Evolutionary conservation across 2,888 invertebrate species (phyloP).

Genomic region (Lasioglossum marginatum): DNA sequence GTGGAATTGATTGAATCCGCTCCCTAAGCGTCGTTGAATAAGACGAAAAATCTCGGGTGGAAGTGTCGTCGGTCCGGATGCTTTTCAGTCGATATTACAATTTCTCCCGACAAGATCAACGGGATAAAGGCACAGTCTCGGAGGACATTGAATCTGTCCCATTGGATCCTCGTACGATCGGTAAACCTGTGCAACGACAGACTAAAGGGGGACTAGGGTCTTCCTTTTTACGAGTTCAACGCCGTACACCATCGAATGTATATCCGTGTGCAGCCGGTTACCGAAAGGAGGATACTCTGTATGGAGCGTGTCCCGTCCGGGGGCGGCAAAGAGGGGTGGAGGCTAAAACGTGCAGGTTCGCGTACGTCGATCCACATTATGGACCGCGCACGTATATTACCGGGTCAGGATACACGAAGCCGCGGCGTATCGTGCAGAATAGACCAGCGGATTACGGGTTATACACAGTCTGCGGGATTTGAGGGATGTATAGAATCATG

Average conservation of each 20-base stretch:
- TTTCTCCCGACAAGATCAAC: constrained; percentile 63
- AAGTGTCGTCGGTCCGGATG: constrained; percentile 2
- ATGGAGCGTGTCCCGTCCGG: background rate
- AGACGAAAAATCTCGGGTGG: background rate
- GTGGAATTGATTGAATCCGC: background rate
- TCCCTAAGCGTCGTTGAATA: background rate
- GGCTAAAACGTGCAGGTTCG: constrained; percentile 44
- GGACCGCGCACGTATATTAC: constrained; percentile 68
- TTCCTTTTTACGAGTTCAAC: constrained; percentile 78
- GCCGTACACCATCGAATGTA: constrained; percentile 34
- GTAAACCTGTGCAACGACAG: constrained; percentile 55
- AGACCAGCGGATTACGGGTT: constrained; percentile 76
- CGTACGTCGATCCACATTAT: constrained; percentile 64
- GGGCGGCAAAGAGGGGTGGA: background rate
- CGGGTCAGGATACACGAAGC: constrained; percentile 68
- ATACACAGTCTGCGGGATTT: constrained; percentile 76
- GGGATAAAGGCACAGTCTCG: constrained; percentile 69
- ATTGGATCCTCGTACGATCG: constrained; percentile 62
- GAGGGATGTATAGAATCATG: constrained; percentile 63
- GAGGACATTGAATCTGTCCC: constrained; percentile 72
- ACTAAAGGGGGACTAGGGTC: constrained; percentile 69
- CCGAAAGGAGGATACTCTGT: background rate
- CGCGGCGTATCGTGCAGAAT: constrained; percentile 68
- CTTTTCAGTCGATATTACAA: constrained; percentile 54
- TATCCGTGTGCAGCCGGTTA: constrained; percentile 15